Evolutionary conservation across 2,113 vertebrate species (phyloP).

Genomic region (Alethe diademata): DNA sequence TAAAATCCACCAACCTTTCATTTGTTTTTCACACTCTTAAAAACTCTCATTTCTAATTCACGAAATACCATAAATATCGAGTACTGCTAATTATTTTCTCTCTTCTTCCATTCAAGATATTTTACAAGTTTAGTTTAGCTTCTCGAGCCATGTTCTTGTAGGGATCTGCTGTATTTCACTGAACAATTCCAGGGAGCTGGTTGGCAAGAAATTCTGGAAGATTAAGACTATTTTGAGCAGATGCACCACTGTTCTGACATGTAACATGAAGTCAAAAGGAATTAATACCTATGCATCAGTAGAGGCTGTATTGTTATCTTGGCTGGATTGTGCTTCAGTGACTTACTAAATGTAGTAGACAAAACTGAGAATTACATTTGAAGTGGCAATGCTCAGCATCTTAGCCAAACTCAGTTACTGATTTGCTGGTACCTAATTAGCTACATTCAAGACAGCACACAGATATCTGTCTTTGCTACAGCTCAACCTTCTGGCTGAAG

Average conservation of each 20-base stretch:
- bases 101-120: neutral
- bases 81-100: neutral
- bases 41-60: neutral
- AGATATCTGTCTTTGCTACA: neutral
- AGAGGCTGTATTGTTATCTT: neutral
- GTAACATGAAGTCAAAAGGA: neutral
- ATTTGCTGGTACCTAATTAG: neutral
- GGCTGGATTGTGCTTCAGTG: neutral
- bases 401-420: neutral
- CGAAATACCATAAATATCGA: neutral
- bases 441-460: neutral
- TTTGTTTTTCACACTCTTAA: neutral
- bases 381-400: neutral
- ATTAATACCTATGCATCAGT: neutral
- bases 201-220: neutral
- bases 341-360: neutral
- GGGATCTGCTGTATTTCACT: neutral
- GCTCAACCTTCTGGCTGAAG: neutral
- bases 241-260: neutral
- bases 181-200: neutral
- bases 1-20: neutral
- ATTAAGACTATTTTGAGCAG: neutral
- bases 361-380: neutral
- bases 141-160: neutral
- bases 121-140: neutral